Conservation (phyloP, 2,888 invertebrate species). For the Chrysotoxum bicinctum region DNA sequence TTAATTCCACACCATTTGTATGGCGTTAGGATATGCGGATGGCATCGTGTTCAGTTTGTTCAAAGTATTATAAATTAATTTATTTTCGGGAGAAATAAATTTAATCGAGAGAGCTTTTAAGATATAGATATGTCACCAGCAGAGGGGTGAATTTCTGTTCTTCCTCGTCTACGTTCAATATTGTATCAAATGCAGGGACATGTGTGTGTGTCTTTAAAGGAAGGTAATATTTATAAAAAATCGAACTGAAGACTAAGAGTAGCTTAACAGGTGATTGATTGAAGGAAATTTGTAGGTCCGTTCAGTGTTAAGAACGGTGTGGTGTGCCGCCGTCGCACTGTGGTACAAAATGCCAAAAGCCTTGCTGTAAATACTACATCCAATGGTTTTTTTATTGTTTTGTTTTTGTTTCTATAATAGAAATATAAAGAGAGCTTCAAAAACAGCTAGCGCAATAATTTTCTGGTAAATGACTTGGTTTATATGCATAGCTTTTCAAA, state of each 20-base stretch:
- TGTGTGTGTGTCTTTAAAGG: constrained; percentile 27
- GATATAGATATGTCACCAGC: constrained; percentile 61
- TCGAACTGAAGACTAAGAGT: constrained; percentile 26
- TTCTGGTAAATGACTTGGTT: too few species aligned
- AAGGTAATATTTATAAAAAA: background rate
- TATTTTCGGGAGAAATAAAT: constrained; percentile 65
- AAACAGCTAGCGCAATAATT: too few species aligned
- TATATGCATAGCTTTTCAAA: too few species aligned
- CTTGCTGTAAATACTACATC: too few species aligned
- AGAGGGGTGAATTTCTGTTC: background rate
- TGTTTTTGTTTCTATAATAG: background rate
- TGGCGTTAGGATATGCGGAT: background rate
- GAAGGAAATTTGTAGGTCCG: constrained; percentile 38
- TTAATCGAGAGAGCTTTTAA: constrained; percentile 67
- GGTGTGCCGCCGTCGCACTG: too few species aligned
- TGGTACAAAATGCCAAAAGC: too few species aligned
- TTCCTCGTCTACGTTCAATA: background rate
- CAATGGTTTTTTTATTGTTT: too few species aligned
- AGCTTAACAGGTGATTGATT: constrained; percentile 61
- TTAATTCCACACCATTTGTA: constrained; percentile 34
- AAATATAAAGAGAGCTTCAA: too few species aligned
- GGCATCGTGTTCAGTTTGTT: constrained; percentile 41
- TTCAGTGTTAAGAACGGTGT: background rate
- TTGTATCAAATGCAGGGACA: constrained; percentile 18
- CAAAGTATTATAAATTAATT: constrained; percentile 71